Conservation (phyloP, 2,888 invertebrate species). For the Hedychridium roseum region DNA sequence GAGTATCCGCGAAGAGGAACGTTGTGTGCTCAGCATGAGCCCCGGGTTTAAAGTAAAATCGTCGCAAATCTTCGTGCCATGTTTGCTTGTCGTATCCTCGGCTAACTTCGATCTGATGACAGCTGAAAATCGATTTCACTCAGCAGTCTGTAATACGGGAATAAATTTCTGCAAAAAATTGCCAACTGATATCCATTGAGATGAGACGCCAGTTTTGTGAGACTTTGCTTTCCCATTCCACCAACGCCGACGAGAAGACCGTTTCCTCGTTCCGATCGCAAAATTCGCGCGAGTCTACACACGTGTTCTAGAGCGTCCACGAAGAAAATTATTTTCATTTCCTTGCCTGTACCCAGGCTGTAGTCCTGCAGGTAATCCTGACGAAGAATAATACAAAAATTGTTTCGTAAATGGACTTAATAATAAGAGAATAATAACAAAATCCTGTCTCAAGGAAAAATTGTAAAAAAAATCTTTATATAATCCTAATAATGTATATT, state of each 20-base stretch:
- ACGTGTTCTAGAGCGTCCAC: slow-evolving; percentile 89
- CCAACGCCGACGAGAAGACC: slow-evolving; percentile 88
- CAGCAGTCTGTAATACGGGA: background rate
- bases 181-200: slow-evolving; percentile 81
- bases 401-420: background rate
- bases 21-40: slow-evolving; percentile 78
- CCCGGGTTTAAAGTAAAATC: slow-evolving; percentile 82
- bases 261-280: slow-evolving; percentile 88
- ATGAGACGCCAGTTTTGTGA: slow-evolving; percentile 85
- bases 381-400: slow-evolving; percentile 12
- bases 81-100: slow-evolving; percentile 82
- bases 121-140: slow-evolving; percentile 65
- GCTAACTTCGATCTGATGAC: slow-evolving; percentile 87
- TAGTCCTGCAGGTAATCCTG: slow-evolving; percentile 88
- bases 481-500: no score
- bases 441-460: no score
- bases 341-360: slow-evolving; percentile 78
- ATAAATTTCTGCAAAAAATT: background rate
- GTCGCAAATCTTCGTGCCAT: slow-evolving; percentile 87
- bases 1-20: slow-evolving; percentile 89
- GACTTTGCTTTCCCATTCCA: slow-evolving; percentile 89
- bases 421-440: background rate
- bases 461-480: background rate
- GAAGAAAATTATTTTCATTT: slow-evolving; percentile 87
- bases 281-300: slow-evolving; percentile 83